phyloP scores from a whole-genome alignment of 1,140 invertebrate genomes.

The Coptotermes formosanus region DNA sequence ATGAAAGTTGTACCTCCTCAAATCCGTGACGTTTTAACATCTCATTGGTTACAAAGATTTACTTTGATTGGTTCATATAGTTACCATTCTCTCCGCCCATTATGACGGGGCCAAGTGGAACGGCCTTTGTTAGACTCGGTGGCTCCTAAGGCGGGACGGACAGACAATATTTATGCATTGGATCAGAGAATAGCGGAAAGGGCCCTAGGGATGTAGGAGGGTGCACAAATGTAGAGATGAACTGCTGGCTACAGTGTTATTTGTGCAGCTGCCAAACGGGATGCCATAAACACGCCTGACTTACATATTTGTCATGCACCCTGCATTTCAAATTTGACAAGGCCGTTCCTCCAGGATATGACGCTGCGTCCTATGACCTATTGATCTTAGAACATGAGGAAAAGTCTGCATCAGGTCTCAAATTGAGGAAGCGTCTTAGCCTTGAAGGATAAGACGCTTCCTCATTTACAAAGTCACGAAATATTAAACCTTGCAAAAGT shows the following conservation, averaged over 20 bases:
- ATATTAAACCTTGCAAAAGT: too few species aligned
- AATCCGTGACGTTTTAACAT: not conserved
- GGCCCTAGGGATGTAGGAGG: not conserved
- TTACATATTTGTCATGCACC: too few species aligned
- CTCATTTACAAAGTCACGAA: too few species aligned
- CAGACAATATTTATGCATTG: not conserved
- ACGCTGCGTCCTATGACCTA: too few species aligned
- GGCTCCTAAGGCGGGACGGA: not conserved
- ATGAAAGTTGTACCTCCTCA: not conserved
- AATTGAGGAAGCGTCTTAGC: too few species aligned
- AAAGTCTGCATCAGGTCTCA: too few species aligned
- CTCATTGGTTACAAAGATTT: not conserved
- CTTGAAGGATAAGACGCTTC: too few species aligned
- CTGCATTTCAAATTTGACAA: too few species aligned
- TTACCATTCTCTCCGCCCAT: not conserved
- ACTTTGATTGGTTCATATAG: not conserved
- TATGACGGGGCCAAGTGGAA: not conserved
- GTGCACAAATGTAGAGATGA: not conserved
- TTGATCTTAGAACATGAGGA: too few species aligned
- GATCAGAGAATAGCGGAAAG: not conserved
- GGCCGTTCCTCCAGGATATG: too few species aligned
- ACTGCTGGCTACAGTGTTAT: not conserved
- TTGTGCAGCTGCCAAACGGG: not conserved
- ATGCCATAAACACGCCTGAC: too few species aligned
- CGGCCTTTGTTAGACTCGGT: not conserved